Base-by-base conservation (phyloP, 2,797 vertebrate species). In the Chromobotia macracanthus region DNA sequence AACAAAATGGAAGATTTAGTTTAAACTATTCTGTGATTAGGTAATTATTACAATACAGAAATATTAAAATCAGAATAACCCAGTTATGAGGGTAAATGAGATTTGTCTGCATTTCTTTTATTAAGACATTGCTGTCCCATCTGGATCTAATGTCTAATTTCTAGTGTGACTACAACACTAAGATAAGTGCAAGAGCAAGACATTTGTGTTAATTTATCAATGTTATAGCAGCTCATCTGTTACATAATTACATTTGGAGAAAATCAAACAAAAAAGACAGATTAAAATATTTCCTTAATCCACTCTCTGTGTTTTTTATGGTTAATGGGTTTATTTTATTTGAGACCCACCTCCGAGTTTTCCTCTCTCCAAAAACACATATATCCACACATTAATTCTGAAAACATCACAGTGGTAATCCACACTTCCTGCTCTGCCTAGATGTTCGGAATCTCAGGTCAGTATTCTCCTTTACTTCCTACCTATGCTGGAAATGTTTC, bases 401-500 rank as follows among this genome's bases (percentile, higher is more conserved):
- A 71, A 76, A 66, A 70, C 41, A 63, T 63, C 15, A 64, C 19
- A 53, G 31, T 5, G 8, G 56, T 64, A 78, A 78, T 78, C 58
- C 31, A 64, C 67, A 71, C 46, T 71, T 78, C 28, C 46, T 69
- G 11, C n/a, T 46, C 41, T 64, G 31, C 15, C 56, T 53, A 55
- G 23, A 53, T 69, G 15, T 72, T 73, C 63, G 63, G 63, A 73
- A 72, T 69, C 21, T 18, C 1, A 9, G 19, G 7, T 46, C 50
- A 3, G 31, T 5, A 5, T 10, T 50, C 2, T 0, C 71, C 16
- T 67, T 73, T 23, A 31, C 44, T 77, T 50, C 38, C 25, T 77
- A 19, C 19, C 50, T 68, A 77, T 46, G 51, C 13, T 84, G 58
- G 44, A 78, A 71, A 78, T 55, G 65, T 78, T 75, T 72, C 48